These are phyloP conservation scores for Cephalopholis sonnerati DNA, from an alignment of 2,113 vertebrate genomes.

Conservation along the genomic window DNA sequence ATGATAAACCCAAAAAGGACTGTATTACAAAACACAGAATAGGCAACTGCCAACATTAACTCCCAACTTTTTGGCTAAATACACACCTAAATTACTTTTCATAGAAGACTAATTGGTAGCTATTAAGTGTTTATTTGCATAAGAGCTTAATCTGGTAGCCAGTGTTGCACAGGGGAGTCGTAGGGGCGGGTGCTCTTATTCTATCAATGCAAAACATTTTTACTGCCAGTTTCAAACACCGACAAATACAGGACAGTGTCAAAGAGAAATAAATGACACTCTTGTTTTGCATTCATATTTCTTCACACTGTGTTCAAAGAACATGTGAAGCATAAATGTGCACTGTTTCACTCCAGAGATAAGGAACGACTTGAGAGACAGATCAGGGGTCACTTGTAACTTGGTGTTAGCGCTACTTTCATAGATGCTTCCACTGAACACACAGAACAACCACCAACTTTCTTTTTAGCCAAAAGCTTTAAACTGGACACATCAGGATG, in stretches of 20 bases:
- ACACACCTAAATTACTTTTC: background rate
- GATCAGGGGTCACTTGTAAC: background rate
- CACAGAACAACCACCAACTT: background rate
- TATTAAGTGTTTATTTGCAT: too few relatives aligned
- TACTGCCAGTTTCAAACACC: background rate
- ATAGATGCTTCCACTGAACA: conserved; percentile 1
- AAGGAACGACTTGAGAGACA: background rate
- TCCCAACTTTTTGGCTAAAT: background rate
- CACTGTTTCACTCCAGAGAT: background rate
- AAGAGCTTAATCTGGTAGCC: conserved; percentile 10
- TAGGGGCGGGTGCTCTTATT: too few relatives aligned
- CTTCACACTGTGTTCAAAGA: background rate
- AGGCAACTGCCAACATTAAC: conserved; percentile 3
- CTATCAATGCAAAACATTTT: too few relatives aligned
- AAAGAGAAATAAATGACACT: too few relatives aligned
- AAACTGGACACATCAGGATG: background rate
- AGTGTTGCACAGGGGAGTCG: background rate
- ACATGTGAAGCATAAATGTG: background rate
- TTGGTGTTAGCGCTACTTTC: background rate
- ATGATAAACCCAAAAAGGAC: background rate
- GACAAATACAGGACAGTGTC: background rate
- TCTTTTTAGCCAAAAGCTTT: background rate
- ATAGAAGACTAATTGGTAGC: background rate
- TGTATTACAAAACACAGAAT: conserved; percentile 4
- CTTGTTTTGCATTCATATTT: background rate